These are phyloP conservation scores for Xenopus petersii DNA, from an alignment of 2,797 vertebrate species.

Conservation along the genomic window DNA sequence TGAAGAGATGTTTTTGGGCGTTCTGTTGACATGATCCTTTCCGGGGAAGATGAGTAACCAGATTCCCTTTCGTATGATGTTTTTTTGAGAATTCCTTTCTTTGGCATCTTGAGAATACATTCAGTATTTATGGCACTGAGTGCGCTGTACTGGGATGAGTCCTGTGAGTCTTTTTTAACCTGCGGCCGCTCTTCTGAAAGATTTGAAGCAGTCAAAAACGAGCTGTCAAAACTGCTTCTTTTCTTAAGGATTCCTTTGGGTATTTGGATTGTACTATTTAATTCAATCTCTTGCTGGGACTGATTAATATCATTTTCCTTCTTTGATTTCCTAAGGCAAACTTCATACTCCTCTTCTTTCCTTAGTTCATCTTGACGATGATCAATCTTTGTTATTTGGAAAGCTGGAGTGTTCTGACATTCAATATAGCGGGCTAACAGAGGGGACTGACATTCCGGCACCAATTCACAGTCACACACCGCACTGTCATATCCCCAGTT, in stretches of 20 bases:
- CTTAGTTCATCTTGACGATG: constrained; percentile 50
- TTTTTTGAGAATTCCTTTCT: constrained; percentile 82
- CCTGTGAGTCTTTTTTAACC: constrained; percentile 11
- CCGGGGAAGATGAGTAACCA: constrained; percentile 64
- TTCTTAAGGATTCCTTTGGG: constrained; percentile 75
- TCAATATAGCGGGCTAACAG: constrained; percentile 79
- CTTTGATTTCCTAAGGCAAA: constrained; percentile 71
- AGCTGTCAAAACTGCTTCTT: constrained; percentile 68
- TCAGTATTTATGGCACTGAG: constrained; percentile 53
- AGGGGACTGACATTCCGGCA: constrained; percentile 73
- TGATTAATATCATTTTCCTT: constrained; percentile 74
- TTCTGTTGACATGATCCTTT: constrained; percentile 52
- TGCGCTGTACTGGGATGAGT: constrained; percentile 41
- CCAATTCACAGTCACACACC: constrained; percentile 73
- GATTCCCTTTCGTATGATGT: constrained; percentile 63
- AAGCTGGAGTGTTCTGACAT: constrained; percentile 68
- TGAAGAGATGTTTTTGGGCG: constrained; percentile 37
- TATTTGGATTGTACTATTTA: constrained; percentile 58
- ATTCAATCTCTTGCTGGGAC: constrained; percentile 45
- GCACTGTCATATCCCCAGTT: constrained; percentile 79
- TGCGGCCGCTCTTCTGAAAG: constrained; percentile 50
- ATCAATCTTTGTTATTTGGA: constrained; percentile 22
- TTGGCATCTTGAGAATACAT: constrained; percentile 72
- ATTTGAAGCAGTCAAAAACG: constrained; percentile 53
- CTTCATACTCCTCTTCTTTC: constrained; percentile 49